Conservation (phyloP, 2,888 invertebrate genomes). For the Nebria salina region DNA sequence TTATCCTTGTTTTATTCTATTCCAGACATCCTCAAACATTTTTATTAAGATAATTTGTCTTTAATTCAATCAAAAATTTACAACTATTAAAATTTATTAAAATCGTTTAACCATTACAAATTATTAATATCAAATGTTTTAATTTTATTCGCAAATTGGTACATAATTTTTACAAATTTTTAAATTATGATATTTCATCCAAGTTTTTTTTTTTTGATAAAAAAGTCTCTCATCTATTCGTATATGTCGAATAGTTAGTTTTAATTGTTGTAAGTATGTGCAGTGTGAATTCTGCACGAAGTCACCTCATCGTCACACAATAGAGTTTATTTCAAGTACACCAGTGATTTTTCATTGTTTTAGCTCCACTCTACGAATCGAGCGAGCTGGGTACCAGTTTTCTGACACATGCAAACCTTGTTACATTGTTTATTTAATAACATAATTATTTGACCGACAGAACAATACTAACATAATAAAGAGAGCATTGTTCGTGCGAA, state of each 20-base stretch:
- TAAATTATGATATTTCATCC: too few species aligned
- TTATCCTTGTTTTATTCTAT: neutral
- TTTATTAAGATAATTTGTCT: neutral
- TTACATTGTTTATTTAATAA: neutral
- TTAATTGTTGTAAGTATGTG: neutral
- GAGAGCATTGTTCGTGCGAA: neutral
- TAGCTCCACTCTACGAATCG: neutral
- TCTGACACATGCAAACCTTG: constrained; percentile 9
- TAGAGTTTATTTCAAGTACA: constrained; percentile 10
- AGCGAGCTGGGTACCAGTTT: neutral
- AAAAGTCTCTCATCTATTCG: too few species aligned
- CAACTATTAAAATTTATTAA: too few species aligned
- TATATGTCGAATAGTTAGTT: neutral
- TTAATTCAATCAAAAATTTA: too few species aligned
- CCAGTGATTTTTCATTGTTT: neutral
- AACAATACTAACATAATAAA: constrained; percentile 16
- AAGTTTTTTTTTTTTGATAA: too few species aligned
- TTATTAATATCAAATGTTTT: too few species aligned
- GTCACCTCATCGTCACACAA: neutral
- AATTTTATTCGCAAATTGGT: too few species aligned
- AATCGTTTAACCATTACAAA: too few species aligned
- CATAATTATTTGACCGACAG: neutral
- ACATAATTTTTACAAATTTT: too few species aligned
- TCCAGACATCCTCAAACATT: neutral
- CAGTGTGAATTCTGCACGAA: constrained; percentile 5